Evolutionary conservation across 2,888 invertebrate species (phyloP).

Genomic region (Himalopsyche tibetana): DNA sequence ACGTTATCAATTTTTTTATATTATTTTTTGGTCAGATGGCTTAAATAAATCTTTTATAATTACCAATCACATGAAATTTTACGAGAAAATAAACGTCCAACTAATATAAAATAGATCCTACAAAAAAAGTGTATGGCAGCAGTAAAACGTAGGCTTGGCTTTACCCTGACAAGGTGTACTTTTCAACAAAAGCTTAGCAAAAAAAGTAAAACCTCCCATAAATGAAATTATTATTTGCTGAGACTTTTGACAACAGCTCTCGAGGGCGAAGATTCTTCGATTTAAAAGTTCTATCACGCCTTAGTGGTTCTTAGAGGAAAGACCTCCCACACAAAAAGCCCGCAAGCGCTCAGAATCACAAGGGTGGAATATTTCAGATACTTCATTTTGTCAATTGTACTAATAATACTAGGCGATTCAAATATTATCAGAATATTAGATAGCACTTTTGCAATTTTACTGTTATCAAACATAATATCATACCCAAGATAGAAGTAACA

Average conservation of each 20-base stretch:
- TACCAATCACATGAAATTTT: too few relatives aligned
- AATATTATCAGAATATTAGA: not conserved
- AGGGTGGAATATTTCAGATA: constrained; percentile 15
- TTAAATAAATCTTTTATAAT: too few relatives aligned
- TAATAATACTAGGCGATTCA: constrained; percentile 5
- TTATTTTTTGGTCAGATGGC: too few relatives aligned
- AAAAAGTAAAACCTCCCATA: constrained; percentile 17
- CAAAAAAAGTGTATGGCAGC: too few relatives aligned
- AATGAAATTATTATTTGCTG: constrained; percentile 48
- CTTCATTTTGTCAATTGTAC: constrained; percentile 7
- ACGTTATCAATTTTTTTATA: too few relatives aligned
- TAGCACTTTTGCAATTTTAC: not conserved
- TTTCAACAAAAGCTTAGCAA: not conserved
- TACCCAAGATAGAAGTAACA: not conserved
- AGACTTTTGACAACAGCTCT: constrained; percentile 51
- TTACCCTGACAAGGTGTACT: not conserved
- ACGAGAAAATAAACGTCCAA: too few relatives aligned
- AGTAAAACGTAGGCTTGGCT: not conserved
- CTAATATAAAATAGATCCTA: too few relatives aligned
- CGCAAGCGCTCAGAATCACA: constrained; percentile 25
- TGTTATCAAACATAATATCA: not conserved
- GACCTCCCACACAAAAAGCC: constrained; percentile 28
- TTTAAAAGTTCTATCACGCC: constrained; percentile 53
- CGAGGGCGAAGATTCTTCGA: constrained; percentile 51
- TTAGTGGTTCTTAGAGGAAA: constrained; percentile 37